Evolutionary conservation across 1,140 invertebrate genomes (phyloP), one percentile per base, ranked within the genome.

Genomic region (Platyscapa corneri): DNA sequence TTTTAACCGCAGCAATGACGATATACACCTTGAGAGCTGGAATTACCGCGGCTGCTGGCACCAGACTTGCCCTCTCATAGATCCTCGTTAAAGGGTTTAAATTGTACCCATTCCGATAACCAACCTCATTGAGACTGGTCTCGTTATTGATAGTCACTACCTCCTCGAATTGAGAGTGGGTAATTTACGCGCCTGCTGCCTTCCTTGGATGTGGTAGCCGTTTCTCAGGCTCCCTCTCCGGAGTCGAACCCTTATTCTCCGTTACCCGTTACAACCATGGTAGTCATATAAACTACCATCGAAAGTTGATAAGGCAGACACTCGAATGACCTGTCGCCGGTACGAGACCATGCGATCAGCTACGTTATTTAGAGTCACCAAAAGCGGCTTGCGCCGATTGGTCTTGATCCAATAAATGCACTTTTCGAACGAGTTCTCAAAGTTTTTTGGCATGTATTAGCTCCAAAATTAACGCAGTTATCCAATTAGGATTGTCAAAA

Each of bases 201-300:
- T 96, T 97, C 96, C 96, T 96, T 97, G 95, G 96, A 97, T 96
- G 96, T 97, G 96, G 96, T 97, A 97, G 96, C 96, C 96, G 95
- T 97, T 97, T 97, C 96, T 97, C 96, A 96, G 96, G 96, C 95
- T 96, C 96, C 96, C 95, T 96, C 94, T 94, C 93, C 93, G 94
- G 93, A 93, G 93, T 95, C 94, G 60, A 67, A 78, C 60, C 83
- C 83, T 65, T 94, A 89, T 89, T 89, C 88, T 88, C 95, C 95
- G 94, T 95, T 94, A 97, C 96, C 96, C 96, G 95, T 96, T 94
- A 96, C 94, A 94, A 96, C 96, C 95, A 95, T 94, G 94, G 95
- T 95, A 95, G 94, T 93, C 94, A 90, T 90, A 93, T 93, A 94
- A 92, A 93, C 92, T 95, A 95, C 95, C 95, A 94, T 95, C 95